Percentiles rank a stretch among this genome's conserved stretches.
phyloP scores from a whole-genome alignment of 2,888 invertebrate species.

The Anthoptus insignis region DNA sequence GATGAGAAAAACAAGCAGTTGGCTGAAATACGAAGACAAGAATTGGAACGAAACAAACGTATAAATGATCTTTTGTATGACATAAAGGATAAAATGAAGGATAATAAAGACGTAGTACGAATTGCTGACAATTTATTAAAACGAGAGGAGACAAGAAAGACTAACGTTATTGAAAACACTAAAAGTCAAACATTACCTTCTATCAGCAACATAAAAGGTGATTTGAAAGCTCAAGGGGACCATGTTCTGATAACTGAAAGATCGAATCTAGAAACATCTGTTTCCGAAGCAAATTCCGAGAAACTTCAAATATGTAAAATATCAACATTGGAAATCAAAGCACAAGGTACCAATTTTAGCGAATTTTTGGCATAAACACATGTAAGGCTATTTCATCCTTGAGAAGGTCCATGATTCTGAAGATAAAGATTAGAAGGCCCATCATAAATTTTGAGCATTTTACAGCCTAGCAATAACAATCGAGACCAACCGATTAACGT shows the following conservation, averaged over 20 bases:
- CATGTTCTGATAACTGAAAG: conserved; percentile 27
- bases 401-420: too few species aligned
- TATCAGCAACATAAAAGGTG: conserved; percentile 8
- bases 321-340: not conserved
- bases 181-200: conserved; percentile 7
- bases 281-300: not conserved
- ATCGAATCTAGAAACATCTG: too few species aligned
- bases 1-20: conserved; percentile 58
- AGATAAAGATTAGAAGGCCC: too few species aligned
- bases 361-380: too few species aligned
- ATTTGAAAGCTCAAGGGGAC: conserved; percentile 43
- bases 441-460: too few species aligned
- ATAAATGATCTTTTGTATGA: conserved; percentile 71
- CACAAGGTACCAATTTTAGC: conserved; percentile 8
- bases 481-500: too few species aligned
- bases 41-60: conserved; percentile 65
- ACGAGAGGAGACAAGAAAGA: conserved; percentile 66
- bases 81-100: conserved; percentile 80
- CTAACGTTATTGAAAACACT: conserved; percentile 38
- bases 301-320: conserved; percentile 7
- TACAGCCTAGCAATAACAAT: too few species aligned
- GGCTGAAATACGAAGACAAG: conserved; percentile 59
- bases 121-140: conserved; percentile 73
- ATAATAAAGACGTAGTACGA: conserved; percentile 74
- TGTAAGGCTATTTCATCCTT: too few species aligned